Evolutionary conservation across 2,888 invertebrate genomes (phyloP).

Genomic region (Harpagoxenus sublaevis): DNA sequence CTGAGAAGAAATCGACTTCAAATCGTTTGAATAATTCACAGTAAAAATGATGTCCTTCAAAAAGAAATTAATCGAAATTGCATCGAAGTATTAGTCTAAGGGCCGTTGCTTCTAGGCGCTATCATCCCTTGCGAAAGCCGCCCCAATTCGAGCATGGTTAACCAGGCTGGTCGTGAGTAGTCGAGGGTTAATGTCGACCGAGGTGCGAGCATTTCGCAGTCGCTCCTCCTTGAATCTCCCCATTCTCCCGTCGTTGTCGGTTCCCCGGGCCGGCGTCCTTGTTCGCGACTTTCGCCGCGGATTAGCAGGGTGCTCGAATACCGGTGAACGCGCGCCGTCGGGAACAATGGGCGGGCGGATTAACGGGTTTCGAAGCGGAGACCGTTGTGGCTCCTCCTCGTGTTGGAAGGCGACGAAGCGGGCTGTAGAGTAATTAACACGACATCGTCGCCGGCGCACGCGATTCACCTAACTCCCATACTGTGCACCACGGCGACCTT

Average conservation of each 20-base stretch:
- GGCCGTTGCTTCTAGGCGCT: background rate
- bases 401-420: slow-evolving; percentile 71
- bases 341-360: slow-evolving; percentile 74
- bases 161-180: slow-evolving; percentile 17
- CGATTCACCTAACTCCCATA: slow-evolving; percentile 32
- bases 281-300: slow-evolving; percentile 59
- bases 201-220: slow-evolving; percentile 29
- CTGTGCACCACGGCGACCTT: slow-evolving; percentile 10
- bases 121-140: slow-evolving; percentile 21
- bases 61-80: background rate
- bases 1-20: background rate
- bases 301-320: slow-evolving; percentile 62
- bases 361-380: slow-evolving; percentile 71
- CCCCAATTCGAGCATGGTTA: slow-evolving; percentile 20
- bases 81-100: background rate
- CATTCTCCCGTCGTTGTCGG: background rate
- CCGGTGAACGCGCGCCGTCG: slow-evolving; percentile 61
- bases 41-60: background rate
- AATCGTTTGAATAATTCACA: background rate
- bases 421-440: slow-evolving; percentile 76
- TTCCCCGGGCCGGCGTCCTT: background rate
- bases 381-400: slow-evolving; percentile 47
- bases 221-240: background rate
- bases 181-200: slow-evolving; percentile 36
- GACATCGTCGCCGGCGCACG: slow-evolving; percentile 57